Evolutionary conservation across 2,113 vertebrate genomes (phyloP).

Genomic region (Pseudolaguvia tuberculata): DNA sequence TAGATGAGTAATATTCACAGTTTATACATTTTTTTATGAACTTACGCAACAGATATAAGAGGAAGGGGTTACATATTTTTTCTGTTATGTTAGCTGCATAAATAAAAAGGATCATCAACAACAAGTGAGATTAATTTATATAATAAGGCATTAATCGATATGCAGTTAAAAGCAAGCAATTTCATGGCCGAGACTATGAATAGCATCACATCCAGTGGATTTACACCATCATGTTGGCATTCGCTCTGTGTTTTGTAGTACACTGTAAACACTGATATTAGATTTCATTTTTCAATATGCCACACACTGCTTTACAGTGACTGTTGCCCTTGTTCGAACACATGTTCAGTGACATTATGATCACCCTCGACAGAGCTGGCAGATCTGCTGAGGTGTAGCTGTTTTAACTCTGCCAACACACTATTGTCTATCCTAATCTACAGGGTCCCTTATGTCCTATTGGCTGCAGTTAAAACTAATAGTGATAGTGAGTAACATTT

Average conservation of each 20-base stretch:
- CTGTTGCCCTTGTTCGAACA: slow-evolving; percentile 26
- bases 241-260: slow-evolving; percentile 5
- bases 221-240: slow-evolving; percentile 4
- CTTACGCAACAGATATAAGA: neutral
- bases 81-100: neutral
- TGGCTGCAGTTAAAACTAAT: slow-evolving; percentile 33
- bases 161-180: no score
- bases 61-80: neutral
- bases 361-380: slow-evolving; percentile 37
- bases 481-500: slow-evolving; percentile 25
- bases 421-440: slow-evolving; percentile 21
- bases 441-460: slow-evolving; percentile 13
- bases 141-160: neutral
- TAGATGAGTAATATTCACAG: slow-evolving; percentile 24
- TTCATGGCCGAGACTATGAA: no score
- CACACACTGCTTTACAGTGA: slow-evolving; percentile 29
- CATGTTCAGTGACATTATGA: slow-evolving; percentile 39
- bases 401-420: slow-evolving; percentile 30
- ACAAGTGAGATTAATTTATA: neutral
- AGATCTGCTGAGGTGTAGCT: slow-evolving; percentile 39
- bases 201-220: no score
- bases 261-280: slow-evolving; percentile 9
- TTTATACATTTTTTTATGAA: neutral
- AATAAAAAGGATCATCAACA: slow-evolving; percentile 7
- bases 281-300: slow-evolving; percentile 31